Conservation (phyloP, 2,888 invertebrate species). For the Yponomeuta malinellus region DNA sequence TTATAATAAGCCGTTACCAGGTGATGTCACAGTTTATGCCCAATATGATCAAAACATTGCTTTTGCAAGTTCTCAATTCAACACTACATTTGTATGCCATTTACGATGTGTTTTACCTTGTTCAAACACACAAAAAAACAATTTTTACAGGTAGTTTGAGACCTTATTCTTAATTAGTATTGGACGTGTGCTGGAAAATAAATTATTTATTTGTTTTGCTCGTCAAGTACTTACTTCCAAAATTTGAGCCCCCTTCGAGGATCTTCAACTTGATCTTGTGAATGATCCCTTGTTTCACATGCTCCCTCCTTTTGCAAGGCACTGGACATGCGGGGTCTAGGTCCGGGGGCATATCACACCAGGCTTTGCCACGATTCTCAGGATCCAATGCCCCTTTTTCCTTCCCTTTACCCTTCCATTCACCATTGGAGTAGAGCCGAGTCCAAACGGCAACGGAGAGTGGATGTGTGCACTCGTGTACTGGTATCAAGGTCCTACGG, state of each 20-base stretch:
- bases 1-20: too few species aligned
- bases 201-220: not conserved
- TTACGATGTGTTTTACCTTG: too few species aligned
- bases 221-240: slow-evolving; percentile 50
- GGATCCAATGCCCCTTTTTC: not conserved
- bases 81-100: too few species aligned
- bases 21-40: too few species aligned
- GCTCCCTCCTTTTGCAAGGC: slow-evolving; percentile 38
- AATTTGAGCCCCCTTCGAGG: slow-evolving; percentile 62
- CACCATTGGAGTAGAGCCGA: not conserved
- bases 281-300: slow-evolving; percentile 46
- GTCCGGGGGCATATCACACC: slow-evolving; percentile 42
- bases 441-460: not conserved
- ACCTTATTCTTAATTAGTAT: too few species aligned
- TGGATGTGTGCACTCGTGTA: not conserved
- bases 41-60: too few species aligned
- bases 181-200: too few species aligned
- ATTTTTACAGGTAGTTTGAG: too few species aligned
- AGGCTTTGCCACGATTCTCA: not conserved
- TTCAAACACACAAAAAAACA: too few species aligned
- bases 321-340: slow-evolving; percentile 41
- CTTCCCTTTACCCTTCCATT: not conserved
- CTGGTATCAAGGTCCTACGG: not conserved
- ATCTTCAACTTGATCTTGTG: slow-evolving; percentile 57
- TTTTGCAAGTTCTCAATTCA: too few species aligned